Evolutionary conservation across 2,797 vertebrate genomes (phyloP), one percentile per base, ranked within the genome.

Genomic region (Acridotheres tristis): DNA sequence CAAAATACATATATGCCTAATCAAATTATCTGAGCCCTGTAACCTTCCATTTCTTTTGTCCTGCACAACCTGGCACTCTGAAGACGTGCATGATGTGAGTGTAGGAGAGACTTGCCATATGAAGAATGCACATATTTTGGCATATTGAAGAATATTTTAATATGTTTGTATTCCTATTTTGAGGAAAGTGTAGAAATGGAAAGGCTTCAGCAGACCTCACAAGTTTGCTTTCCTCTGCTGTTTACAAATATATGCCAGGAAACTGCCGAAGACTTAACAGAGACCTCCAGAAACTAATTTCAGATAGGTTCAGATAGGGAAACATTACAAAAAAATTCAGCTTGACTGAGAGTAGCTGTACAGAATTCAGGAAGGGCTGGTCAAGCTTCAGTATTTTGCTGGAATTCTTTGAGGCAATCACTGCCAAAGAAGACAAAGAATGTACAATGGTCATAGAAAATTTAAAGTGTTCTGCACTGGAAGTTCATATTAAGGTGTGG

Each of bases 371-470:
- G 90, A 97, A 97, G 78, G 80, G 63, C 54, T 87, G 88, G 69
- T 81, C 71, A 67, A 84, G 90, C 87, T 96, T 96, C 83, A 89
- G 2, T 92, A 94, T 96, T 94, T 83, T 16, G 13, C 72, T 90
- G 90, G 87, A 96, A 96, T 96, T 88, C 89, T 94, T 97, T 94
- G 94, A 97, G 94, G 94, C 91, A 89, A 53, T 89, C 91, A 57
- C 79, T 95, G 95, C 93, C 91, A 95, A 94, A 94, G 92, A 88
- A 89, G 93, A 88, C 94, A 88, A 88, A 96, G 62, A 85, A 83
- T 92, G 58, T 90, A 74, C 74, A 89, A 77, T 97, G 77, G 84
- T 48, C 90, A 90, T 57, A 94, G 78, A 88, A 96, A 94, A 85
- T 95, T 96, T 94, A 74, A 53, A 85, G 43, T 83, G 81, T 79